Base-by-base conservation (phyloP, 37 sponge, comb jelly and placozoan species). In the Bolinopsis microptera region DNA sequence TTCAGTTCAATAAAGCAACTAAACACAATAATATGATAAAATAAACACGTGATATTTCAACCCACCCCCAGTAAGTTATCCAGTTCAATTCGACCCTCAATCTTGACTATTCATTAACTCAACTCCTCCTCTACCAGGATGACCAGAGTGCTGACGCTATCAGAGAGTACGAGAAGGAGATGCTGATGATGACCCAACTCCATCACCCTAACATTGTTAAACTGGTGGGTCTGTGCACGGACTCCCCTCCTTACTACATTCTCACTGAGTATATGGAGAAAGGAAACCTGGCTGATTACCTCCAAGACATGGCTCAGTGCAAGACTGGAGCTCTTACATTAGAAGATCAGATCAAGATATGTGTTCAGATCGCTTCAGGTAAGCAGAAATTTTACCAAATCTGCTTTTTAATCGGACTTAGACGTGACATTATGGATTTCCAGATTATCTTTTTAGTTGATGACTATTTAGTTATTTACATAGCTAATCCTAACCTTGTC, bases 141-240 rank as follows among this genome's bases (percentile, higher is more conserved):
- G 90, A 86, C 36, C 41, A 86, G 2, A 86, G 31, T 27, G 30
- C 61, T 13, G 90, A 86, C 30, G 90, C 90, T 39, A 41, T 86
- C 41, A 13, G 61, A 30, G 90, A 86, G 61, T 86, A 86, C 61
- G 90, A 86, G 61, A 86, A 86, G 61, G 90, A 86, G 90, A 86
- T 86, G 90, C 26, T 86, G 41, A 86, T 86, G 90, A 86, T 86
- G 90, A 86, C 90, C 18, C 90, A 86, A 40, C 90, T 86, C 90
- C 90, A 86, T 28, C 90, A 86, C 90, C 90, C 90, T 30, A 86
- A 86, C 90, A 86, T 86, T 16, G 90, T 86, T 0, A 86, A 86
- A 30, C 48, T 86, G 61, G 61, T 86, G n/a, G 90, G 90, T 38
- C 90, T 86, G 36, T 86, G 90, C 22, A 86, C 90, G 2, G 90